A percentile compares a stretch with the other conserved stretches of the same genome.
These are phyloP conservation scores for Ditula angustiorana DNA, from an alignment of 2,888 invertebrate genomes.

Conservation along the genomic window DNA sequence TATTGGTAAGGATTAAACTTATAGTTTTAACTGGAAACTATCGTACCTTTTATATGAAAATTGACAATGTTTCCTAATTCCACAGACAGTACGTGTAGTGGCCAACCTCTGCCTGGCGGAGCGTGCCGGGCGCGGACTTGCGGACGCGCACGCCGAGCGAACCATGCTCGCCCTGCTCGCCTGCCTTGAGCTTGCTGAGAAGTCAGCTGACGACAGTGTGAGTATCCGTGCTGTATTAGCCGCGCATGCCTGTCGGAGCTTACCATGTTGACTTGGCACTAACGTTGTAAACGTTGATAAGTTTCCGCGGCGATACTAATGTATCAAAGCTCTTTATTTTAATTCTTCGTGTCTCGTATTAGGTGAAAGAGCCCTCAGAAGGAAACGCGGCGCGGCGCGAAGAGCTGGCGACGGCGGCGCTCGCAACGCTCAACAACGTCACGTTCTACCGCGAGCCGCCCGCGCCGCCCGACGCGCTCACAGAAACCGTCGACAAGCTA, in stretches of 20 bases:
- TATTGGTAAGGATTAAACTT: too few species aligned
- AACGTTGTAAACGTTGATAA: too few species aligned
- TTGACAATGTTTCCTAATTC: neutral
- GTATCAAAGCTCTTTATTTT: too few species aligned
- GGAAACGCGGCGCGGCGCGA: constrained; percentile 77
- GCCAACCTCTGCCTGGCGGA: constrained; percentile 94
- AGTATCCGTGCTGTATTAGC: too few species aligned
- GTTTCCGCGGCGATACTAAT: too few species aligned
- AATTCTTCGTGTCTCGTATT: too few species aligned
- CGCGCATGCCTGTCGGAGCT: too few species aligned
- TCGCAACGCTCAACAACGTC: constrained; percentile 94
- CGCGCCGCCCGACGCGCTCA: constrained; percentile 85
- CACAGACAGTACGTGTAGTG: constrained; percentile 91
- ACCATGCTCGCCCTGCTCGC: constrained; percentile 64
- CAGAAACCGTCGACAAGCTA: constrained; percentile 91
- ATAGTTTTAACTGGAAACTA: too few species aligned
- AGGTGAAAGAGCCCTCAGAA: constrained; percentile 46
- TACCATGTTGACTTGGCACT: too few species aligned
- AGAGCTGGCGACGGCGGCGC: constrained; percentile 91
- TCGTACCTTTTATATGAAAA: too few species aligned
- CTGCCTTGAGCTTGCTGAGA: constrained; percentile 68
- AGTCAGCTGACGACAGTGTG: constrained; percentile 40
- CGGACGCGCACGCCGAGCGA: constrained; percentile 75
- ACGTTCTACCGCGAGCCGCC: constrained; percentile 89
- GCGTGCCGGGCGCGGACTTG: constrained; percentile 89